Percentiles rank a stretch among this genome's conserved stretches.
These are phyloP conservation scores for Lasioglossum vierecki DNA, from an alignment of 2,888 invertebrate species.

Conservation along the genomic window DNA sequence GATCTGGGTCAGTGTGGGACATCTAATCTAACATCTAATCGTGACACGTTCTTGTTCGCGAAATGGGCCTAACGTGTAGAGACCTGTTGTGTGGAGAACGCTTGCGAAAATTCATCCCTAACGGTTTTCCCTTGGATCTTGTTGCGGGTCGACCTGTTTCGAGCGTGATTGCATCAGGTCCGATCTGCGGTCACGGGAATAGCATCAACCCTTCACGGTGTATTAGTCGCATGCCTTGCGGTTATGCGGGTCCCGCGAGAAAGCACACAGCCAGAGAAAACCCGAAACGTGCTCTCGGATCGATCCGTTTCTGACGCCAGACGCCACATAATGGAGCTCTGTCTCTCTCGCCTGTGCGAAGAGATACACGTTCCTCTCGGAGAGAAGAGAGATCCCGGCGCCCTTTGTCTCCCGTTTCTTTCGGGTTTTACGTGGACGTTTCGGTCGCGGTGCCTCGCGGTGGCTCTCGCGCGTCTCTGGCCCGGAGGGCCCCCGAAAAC, in stretches of 20 bases:
- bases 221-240: slow-evolving; percentile 74
- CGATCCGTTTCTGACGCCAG: slow-evolving; percentile 70
- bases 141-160: slow-evolving; percentile 51
- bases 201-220: slow-evolving; percentile 56
- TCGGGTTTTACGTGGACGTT: slow-evolving; percentile 61
- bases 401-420: slow-evolving; percentile 51
- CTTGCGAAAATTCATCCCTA: slow-evolving; percentile 45
- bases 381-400: not conserved
- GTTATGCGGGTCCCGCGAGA: slow-evolving; percentile 64
- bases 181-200: slow-evolving; percentile 65
- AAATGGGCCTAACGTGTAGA: not conserved
- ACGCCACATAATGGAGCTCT: slow-evolving; percentile 74
- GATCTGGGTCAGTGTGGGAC: not conserved
- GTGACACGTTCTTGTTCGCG: not conserved
- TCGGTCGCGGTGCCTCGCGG: slow-evolving; percentile 74
- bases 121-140: slow-evolving; percentile 48
- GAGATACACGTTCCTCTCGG: not conserved
- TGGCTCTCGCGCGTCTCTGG: slow-evolving; percentile 72
- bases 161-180: slow-evolving; percentile 56
- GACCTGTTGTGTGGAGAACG: not conserved
- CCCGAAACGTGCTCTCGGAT: slow-evolving; percentile 57
- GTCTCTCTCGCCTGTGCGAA: not conserved
- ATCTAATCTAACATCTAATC: not conserved
- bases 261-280: slow-evolving; percentile 57
- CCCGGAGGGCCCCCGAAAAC: slow-evolving; percentile 76